Conservation (phyloP, 92 coral and sea anemone genomes). For the Phymanthus crucifer region DNA sequence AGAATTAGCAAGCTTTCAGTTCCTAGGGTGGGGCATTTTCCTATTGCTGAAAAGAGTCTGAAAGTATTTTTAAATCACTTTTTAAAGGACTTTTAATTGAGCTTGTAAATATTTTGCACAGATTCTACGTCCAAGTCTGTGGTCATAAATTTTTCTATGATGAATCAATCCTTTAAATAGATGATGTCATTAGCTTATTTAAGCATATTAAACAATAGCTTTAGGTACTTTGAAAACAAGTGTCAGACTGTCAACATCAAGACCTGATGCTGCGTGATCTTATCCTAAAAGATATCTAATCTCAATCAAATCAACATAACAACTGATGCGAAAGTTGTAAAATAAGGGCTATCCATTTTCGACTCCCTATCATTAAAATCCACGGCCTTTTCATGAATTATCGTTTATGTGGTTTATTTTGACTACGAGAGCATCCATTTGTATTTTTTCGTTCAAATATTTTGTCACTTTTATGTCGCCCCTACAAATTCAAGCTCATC, state of each 20-base stretch:
- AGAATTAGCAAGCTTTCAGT: background rate
- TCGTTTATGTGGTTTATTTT: conserved; percentile 1
- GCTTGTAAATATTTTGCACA: background rate
- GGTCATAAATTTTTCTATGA: background rate
- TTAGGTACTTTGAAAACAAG: background rate
- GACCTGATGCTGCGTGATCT: conserved; percentile 8
- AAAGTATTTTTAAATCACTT: background rate
- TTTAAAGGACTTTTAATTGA: background rate
- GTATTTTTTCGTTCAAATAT: background rate
- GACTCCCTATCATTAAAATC: background rate
- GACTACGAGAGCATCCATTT: background rate
- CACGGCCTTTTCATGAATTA: background rate
- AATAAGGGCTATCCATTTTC: background rate
- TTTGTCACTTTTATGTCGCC: background rate
- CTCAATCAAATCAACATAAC: background rate
- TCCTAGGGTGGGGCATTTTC: conserved; percentile 2
- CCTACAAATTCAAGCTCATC: background rate
- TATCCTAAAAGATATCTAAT: background rate
- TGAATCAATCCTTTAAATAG: background rate
- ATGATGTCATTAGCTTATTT: background rate
- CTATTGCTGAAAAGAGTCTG: conserved; percentile 2
- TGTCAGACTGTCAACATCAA: background rate
- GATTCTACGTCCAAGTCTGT: background rate
- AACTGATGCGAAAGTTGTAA: background rate
- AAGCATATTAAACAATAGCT: background rate